Conservation (phyloP, 2,113 vertebrate genomes). For the Gambusia affinis region DNA sequence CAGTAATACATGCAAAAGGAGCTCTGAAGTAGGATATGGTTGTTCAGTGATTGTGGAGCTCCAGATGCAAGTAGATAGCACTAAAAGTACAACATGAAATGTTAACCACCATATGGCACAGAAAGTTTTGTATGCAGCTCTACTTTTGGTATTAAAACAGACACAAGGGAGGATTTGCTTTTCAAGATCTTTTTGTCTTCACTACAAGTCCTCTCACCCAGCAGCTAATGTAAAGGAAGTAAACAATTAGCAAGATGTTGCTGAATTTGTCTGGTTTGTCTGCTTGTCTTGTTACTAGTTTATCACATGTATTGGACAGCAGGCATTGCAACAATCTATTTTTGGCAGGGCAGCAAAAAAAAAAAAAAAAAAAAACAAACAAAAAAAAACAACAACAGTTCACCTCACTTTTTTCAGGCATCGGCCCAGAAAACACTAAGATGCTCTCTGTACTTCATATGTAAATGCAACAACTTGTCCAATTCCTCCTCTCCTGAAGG, state of each 20-base stretch:
- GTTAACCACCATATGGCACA: not conserved
- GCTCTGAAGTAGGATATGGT: no score
- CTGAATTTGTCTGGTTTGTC: not conserved
- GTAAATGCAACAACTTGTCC: not conserved
- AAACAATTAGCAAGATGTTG: not conserved
- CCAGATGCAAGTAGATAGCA: no score
- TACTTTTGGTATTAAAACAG: not conserved
- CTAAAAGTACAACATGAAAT: no score
- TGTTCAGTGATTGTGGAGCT: no score
- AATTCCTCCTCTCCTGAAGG: no score
- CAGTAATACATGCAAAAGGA: no score
- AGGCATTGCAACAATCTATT: no score
- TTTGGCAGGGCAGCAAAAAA: no score
- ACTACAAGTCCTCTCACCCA: no score
- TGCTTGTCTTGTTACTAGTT: not conserved
- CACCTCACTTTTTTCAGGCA: not conserved
- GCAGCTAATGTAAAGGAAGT: not conserved
- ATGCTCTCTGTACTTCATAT: not conserved
- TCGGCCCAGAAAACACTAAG: not conserved
- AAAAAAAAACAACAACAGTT: not conserved
- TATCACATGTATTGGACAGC: not conserved
- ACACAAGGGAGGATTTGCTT: no score
- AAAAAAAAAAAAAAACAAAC: no score
- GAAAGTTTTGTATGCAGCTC: not conserved
- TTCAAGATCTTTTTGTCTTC: no score